These are phyloP conservation scores for Calliphora vomitoria DNA, from an alignment of 2,888 invertebrate genomes.

Conservation along the genomic window DNA sequence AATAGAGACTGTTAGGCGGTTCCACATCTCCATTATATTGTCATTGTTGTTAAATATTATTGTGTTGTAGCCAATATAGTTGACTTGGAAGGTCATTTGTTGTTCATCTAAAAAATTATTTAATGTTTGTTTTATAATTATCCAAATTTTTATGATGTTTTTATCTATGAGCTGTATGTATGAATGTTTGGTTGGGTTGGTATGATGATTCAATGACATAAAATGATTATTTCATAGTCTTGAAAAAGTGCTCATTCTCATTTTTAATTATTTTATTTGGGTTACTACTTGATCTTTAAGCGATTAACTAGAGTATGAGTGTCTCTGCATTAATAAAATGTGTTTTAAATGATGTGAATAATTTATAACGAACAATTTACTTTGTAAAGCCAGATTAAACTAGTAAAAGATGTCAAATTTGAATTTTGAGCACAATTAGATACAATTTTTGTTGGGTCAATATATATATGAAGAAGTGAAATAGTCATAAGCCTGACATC, in stretches of 20 bases:
- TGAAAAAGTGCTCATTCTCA: constrained; percentile 60
- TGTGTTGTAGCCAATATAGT: constrained; percentile 65
- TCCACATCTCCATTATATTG: constrained; percentile 19
- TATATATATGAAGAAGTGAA: no score
- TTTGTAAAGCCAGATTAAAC: constrained; percentile 40
- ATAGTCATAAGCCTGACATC: no score
- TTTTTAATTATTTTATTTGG: constrained; percentile 72
- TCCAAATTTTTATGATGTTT: constrained; percentile 63
- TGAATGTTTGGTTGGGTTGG: constrained; percentile 1
- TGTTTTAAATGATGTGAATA: constrained; percentile 64
- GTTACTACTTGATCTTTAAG: constrained; percentile 70
- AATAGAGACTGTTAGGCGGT: constrained; percentile 57
- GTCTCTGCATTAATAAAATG: constrained; percentile 56
- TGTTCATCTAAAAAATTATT: constrained; percentile 28
- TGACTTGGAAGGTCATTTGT: constrained; percentile 70
- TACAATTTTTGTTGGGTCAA: neutral
- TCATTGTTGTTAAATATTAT: constrained; percentile 53
- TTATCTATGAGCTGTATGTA: constrained; percentile 22
- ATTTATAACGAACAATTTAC: constrained; percentile 46
- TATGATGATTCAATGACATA: constrained; percentile 66
- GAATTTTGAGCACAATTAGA: neutral
- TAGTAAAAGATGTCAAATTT: constrained; percentile 35
- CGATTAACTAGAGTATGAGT: constrained; percentile 61
- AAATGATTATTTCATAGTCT: constrained; percentile 70
- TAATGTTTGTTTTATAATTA: constrained; percentile 71